These are phyloP conservation scores for Lithophane leautieri DNA, from an alignment of 2,888 invertebrate genomes.

Conservation along the genomic window DNA sequence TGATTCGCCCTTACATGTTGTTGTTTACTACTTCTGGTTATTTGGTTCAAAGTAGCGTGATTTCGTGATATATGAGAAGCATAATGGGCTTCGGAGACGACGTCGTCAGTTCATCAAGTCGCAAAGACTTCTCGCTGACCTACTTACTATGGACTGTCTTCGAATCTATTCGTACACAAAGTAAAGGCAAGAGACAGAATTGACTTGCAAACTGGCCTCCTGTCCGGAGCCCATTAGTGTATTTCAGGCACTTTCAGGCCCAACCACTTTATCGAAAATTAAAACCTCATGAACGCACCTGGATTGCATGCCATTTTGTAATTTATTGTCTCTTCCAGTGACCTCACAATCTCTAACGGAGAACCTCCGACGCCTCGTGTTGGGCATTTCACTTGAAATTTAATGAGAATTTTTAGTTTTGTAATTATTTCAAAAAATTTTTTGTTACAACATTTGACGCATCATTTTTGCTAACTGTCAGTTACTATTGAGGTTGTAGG, in stretches of 20 bases:
- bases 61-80: background rate
- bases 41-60: background rate
- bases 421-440: conserved; percentile 51
- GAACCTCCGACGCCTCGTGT: conserved; percentile 83
- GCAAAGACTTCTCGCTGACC: background rate
- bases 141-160: background rate
- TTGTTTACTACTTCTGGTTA: background rate
- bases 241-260: background rate
- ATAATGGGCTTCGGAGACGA: too few species aligned
- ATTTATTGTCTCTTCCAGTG: conserved; percentile 70
- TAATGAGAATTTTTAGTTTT: conserved; percentile 57
- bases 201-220: background rate
- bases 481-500: background rate
- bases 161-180: background rate
- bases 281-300: conserved; percentile 69
- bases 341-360: conserved; percentile 81
- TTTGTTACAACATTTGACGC: conserved; percentile 46
- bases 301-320: conserved; percentile 74
- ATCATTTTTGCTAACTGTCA: conserved; percentile 52
- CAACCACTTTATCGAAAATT: background rate
- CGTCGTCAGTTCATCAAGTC: background rate
- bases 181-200: background rate
- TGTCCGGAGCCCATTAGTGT: background rate
- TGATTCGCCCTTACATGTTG: background rate
- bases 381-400: conserved; percentile 82